Base-by-base conservation (phyloP, 2,113 vertebrate genomes). In the Gorilla gorilla region DNA sequence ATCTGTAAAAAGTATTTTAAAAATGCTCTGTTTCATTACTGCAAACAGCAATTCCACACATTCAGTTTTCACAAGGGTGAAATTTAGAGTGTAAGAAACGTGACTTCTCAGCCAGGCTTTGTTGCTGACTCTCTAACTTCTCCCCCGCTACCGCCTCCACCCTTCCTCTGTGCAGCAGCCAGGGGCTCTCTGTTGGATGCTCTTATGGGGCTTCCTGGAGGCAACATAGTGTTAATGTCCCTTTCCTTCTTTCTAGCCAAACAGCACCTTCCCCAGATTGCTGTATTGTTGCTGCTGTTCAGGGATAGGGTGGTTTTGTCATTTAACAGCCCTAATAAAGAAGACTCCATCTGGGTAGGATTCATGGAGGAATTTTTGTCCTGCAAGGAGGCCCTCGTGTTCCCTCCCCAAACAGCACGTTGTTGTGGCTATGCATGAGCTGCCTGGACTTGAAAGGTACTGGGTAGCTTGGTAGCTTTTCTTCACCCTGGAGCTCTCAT, bases 81-180 rank as follows among this genome's bases (percentile, higher is more conserved):
- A 10, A 4, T 27, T 27, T 68, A 30, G 30, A 30, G n/a, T 52
- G 30, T 59, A 18, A 23, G 70, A 79, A 66, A 45, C 7, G 9
- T 13, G 52, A n/a, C 35, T 45, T 87, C 55, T 59, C 10, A 45
- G 59, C 18, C 66, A 35, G 52, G 17, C 17, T 57, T 11, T 20
- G 27, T 38, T 3, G 0, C 9, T 1, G 43, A 4, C 8, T 27
- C 23, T 35, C 48, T 11, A 7, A 35, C 5, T 8, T 1, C 14
- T 45, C 43, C 18, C 2, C 45, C 3, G 12, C 7, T 61, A 7
- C 0, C 0, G 32, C 11, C 83, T 14, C 0, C 0, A 27, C 22
- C 6, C 45, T 30, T 23, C 32, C 61, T 38, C 48, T 72, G 20
- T 17, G 6, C 20, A n/a, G 38, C 64, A 45, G 27, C 16, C 50